Evolutionary conservation across 2,888 invertebrate species (phyloP).

Genomic region (Nymphalis polychloros): DNA sequence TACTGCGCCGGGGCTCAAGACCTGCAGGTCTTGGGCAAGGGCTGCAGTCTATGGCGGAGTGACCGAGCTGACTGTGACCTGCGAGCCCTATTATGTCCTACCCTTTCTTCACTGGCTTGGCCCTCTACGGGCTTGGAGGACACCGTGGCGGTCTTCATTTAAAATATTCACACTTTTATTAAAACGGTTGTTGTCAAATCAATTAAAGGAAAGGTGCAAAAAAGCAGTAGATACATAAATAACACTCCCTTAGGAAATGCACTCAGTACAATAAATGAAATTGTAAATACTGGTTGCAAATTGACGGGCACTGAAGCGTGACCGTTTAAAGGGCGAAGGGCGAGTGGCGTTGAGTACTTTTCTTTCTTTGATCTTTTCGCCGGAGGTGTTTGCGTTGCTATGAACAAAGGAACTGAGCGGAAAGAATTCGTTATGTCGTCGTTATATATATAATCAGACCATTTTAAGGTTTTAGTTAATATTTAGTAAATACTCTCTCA

Average conservation of each 20-base stretch:
- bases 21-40: too few relatives aligned
- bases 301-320: conserved; percentile 37
- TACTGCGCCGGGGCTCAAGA: conserved; percentile 11
- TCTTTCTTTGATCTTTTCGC: conserved; percentile 35
- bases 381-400: conserved; percentile 33
- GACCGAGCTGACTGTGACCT: background rate
- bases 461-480: background rate
- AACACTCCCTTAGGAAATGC: background rate
- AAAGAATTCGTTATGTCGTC: conserved; percentile 22
- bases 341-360: conserved; percentile 30
- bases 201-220: background rate
- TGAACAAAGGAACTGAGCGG: conserved; percentile 21
- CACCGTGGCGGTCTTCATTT: too few relatives aligned
- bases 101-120: background rate
- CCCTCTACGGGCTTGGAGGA: too few relatives aligned
- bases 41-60: conserved; percentile 8
- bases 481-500: background rate
- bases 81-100: background rate
- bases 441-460: conserved; percentile 10
- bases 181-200: background rate
- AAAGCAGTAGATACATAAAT: background rate
- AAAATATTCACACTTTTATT: background rate
- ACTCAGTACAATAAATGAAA: conserved; percentile 30
- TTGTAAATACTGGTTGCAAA: conserved; percentile 37
- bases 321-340: conserved; percentile 34